These are phyloP conservation scores for Odontothrips loti DNA, from an alignment of 2,888 invertebrate genomes.

Conservation along the genomic window DNA sequence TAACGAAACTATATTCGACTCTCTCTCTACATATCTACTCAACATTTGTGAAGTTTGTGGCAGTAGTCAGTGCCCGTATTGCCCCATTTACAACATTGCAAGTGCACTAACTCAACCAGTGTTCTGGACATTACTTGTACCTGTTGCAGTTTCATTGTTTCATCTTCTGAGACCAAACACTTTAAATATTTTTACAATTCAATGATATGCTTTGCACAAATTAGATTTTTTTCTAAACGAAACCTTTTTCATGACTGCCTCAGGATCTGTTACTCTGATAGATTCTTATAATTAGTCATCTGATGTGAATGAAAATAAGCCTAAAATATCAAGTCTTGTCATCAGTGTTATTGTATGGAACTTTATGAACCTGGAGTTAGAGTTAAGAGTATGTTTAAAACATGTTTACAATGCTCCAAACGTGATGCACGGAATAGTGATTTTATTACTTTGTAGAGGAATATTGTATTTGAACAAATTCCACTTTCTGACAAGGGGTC, in stretches of 20 bases:
- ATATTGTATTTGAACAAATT: no score
- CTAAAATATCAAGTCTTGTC: no score
- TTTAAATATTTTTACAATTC: not conserved
- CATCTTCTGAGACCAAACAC: not conserved
- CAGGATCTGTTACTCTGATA: no score
- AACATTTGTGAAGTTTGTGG: conserved; percentile 94
- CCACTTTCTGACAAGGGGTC: no score
- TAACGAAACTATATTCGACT: conserved; percentile 87
- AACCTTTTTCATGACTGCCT: not conserved
- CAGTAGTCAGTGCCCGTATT: conserved; percentile 90
- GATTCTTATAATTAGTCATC: no score
- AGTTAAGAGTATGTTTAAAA: no score
- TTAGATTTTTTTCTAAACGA: not conserved
- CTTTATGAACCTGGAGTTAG: no score
- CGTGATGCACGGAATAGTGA: no score
- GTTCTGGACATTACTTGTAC: conserved; percentile 1
- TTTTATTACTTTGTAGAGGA: no score
- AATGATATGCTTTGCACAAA: not conserved
- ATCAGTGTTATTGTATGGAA: no score
- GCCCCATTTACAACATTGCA: conserved; percentile 75
- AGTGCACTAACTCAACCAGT: not conserved
- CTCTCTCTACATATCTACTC: conserved; percentile 75
- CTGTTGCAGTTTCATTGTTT: not conserved
- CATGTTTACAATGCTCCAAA: no score
- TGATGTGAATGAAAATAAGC: no score